Conservation (phyloP, 2,113 vertebrate genomes). For the Balaenoptera acutorostrata region DNA sequence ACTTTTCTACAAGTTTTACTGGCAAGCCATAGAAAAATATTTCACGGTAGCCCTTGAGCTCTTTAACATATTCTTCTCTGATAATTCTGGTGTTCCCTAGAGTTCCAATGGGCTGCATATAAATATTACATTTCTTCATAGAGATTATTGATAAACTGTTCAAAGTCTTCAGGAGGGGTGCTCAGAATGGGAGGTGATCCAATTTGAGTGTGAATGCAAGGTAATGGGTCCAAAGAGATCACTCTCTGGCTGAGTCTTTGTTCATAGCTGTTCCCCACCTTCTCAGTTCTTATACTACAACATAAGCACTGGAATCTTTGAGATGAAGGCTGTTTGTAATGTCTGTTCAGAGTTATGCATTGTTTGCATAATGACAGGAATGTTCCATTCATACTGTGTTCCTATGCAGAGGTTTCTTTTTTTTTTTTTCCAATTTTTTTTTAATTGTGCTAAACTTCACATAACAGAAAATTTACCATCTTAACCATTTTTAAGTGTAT, state of each 20-base stretch:
- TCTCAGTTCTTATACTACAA: constrained; percentile 73
- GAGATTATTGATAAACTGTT: constrained; percentile 78
- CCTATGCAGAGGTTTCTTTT: neutral
- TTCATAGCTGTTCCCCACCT: constrained; percentile 77
- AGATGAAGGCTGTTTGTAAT: constrained; percentile 76
- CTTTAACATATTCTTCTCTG: constrained; percentile 77
- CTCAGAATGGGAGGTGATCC: constrained; percentile 80
- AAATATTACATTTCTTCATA: constrained; percentile 76
- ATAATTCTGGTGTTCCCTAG: constrained; percentile 74
- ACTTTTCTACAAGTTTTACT: constrained; percentile 77
- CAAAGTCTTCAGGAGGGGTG: constrained; percentile 76
- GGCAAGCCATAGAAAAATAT: constrained; percentile 79
- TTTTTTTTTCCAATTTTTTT: neutral
- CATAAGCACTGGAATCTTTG: constrained; percentile 63
- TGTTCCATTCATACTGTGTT: neutral
- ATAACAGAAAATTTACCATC: neutral
- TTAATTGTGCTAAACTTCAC: neutral
- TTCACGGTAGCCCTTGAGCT: constrained; percentile 80
- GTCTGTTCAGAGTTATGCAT: constrained; percentile 76
- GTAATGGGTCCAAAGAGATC: constrained; percentile 78
- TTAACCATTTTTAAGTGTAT: neutral
- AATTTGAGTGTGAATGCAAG: constrained; percentile 81
- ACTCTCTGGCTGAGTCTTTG: constrained; percentile 64
- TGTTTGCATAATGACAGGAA: constrained; percentile 74
- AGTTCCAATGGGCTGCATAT: constrained; percentile 81